Evolutionary conservation across 2,113 vertebrate species (phyloP).

Genomic region (Phyllopteryx taeniolatus): DNA sequence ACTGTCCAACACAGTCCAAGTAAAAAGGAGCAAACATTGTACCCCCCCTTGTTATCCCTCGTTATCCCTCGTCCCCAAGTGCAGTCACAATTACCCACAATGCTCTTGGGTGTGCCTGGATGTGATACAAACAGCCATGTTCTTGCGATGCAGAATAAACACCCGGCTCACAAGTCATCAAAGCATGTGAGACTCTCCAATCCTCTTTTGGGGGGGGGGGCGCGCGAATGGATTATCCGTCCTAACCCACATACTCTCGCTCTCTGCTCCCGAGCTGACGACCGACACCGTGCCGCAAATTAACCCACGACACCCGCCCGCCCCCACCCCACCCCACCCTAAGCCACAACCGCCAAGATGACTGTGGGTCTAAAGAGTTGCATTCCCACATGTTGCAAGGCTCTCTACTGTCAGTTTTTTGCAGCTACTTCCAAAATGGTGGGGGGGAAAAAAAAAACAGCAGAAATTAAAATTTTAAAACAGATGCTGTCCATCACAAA

Average conservation of each 20-base stretch:
- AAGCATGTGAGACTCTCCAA: conserved; percentile 65
- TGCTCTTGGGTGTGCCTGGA: conserved; percentile 27
- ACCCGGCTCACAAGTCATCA: conserved; percentile 66
- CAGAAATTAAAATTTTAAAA: no score
- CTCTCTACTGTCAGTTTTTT: not conserved
- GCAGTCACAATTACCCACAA: conserved; percentile 37
- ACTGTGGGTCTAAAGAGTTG: conserved; percentile 29
- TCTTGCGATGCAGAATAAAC: conserved; percentile 67
- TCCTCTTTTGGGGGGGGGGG: conserved; percentile 72
- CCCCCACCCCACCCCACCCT: not conserved
- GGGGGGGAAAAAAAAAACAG: not conserved
- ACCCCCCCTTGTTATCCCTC: not conserved
- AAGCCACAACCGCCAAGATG: conserved; percentile 14
- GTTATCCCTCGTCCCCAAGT: not conserved
- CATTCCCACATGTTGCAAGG: not conserved
- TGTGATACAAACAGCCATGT: conserved; percentile 40
- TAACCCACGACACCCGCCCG: not conserved
- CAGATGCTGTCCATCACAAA: no score
- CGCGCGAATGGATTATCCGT: conserved; percentile 74
- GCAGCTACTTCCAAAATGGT: no score
- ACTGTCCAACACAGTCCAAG: no score
- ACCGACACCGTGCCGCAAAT: conserved; percentile 23
- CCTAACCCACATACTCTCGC: conserved; percentile 67
- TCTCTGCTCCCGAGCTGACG: conserved; percentile 40
- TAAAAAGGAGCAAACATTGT: no score